Percentiles rank a stretch among this genome's conserved stretches.
Evolutionary conservation across 2,797 vertebrate genomes (phyloP).

Genomic region (Danio jaintianensis): DNA sequence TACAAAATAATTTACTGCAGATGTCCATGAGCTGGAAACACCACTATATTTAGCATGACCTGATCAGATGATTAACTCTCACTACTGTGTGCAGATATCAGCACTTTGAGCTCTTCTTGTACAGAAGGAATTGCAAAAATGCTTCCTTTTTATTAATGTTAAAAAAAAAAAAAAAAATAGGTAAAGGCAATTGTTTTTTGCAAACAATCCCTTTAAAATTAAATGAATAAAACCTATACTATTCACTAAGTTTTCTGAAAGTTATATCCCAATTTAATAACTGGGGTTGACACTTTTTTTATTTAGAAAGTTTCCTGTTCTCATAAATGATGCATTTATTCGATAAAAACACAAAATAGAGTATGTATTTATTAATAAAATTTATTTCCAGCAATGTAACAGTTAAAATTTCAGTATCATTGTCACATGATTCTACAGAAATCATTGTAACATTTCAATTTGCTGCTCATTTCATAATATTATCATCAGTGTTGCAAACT

Average conservation of each 20-base stretch:
- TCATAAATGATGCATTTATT: background rate
- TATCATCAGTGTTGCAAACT: background rate
- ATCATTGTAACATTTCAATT: background rate
- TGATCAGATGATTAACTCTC: conserved; percentile 8
- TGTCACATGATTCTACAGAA: background rate
- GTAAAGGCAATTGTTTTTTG: background rate
- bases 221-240: background rate
- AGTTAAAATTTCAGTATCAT: background rate
- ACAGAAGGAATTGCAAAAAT: background rate
- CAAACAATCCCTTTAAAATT: background rate
- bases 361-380: background rate
- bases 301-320: background rate
- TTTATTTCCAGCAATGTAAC: background rate
- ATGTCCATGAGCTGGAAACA: conserved; percentile 16
- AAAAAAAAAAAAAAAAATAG: background rate
- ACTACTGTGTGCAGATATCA: background rate
- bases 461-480: background rate
- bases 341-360: background rate
- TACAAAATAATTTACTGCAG: conserved; percentile 27
- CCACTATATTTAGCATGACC: conserved; percentile 32
- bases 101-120: background rate
- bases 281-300: background rate
- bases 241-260: background rate
- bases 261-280: background rate
- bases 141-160: background rate